Base-by-base conservation (phyloP, 1,140 invertebrate species). In the Augochlora pura region DNA sequence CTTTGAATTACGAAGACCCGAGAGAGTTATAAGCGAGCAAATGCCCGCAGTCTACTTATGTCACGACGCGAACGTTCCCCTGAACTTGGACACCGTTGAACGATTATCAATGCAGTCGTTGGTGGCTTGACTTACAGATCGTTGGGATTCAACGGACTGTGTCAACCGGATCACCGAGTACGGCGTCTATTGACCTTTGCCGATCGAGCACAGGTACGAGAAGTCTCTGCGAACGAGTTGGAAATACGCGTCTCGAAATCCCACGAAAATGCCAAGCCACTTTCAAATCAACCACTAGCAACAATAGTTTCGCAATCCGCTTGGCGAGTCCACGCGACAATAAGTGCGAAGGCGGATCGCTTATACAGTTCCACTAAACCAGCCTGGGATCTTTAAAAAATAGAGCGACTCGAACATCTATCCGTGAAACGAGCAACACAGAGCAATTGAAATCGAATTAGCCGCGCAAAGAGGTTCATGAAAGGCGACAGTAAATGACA, bases 101-200 rank as follows among this genome's bases (percentile, higher is more conserved):
- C 46, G 32, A 57, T n/a, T 57, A 84, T 49, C 39, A 70, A 64
- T 59, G 32, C 18, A 52, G 6, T 38, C 8, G 4, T 32, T 64
- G 71, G 52, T 81, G 64, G 38, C 66, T 88, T 86, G 78, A 87
- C 87, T 90, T 88, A 72, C 87, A 89, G 89, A 89, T 90, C 86
- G 86, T 73, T 84, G 70, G 67, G 82, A 84, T 84, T 80, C 86
- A 83, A 79, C 82, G 69, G 83, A 88, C 73, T 83, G 88, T 86
- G 83, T 83, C 83, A 87, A 84, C 62, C 88, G 77, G 75, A 88
- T 87, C 82, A 89, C 77, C 83, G 80, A 84, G 75, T 86, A 80
- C 74, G 49, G 77, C 69, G 38, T 83, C 70, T 80, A 77, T 57
- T 65, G 73, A 80, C 73, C 73, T 80, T 80, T 64, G 18, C 16